Base-by-base conservation (phyloP, 2,113 vertebrate genomes). In the Odocoileus hemionus region DNA sequence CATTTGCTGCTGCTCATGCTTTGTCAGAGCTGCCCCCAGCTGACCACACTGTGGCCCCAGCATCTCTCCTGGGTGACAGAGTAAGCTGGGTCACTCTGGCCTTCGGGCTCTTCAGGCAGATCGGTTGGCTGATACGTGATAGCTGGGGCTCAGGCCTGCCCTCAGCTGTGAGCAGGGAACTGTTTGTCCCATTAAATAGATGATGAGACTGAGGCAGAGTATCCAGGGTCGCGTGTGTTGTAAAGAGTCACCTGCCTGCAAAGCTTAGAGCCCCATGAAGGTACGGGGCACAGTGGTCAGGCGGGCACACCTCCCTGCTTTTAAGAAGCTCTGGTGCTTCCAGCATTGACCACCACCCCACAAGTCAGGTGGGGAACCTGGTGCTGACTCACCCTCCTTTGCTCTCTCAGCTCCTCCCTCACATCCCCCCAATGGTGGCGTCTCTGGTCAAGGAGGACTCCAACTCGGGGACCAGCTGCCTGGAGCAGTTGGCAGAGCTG, bases 371-470 rank as follows among this genome's bases (percentile, higher is more conserved):
- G 15, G 36, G 61, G 21, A 5, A 70, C 5, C 7, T 0, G 52
- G 26, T 43, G 10, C 80, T 16, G 52, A 50, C 85, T 64, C 1
- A n/a, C 33, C 10, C 25, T 21, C 1, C 57, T 95, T 1, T 98
- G 67, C 11, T 97, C 54, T 95, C 86, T 14, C 96, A 99, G 99
- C 98, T 99, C 3, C 98, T 99, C 6, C 99, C 99, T 78, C 99
- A 99, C 96, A 98, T 99, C 45, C 99, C 99, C 5, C 97, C 98
- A 57, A 98, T 99, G 98, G 98, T 99, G 95, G 88, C 96, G 19
- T 98, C 99, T 94, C 98, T 99, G 92, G 97, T 98, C 91, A 99
- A 98, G 94, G 99, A 99, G 57, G 98, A 98, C 87, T 99, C 99
- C 23, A 99, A 99, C 93, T 99, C 99, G 2, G 99, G 99, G 19